A percentile compares a stretch with the other conserved stretches of the same genome.
Evolutionary conservation across 2,113 vertebrate species (phyloP).

Genomic region (Callaeas wilsoni): DNA sequence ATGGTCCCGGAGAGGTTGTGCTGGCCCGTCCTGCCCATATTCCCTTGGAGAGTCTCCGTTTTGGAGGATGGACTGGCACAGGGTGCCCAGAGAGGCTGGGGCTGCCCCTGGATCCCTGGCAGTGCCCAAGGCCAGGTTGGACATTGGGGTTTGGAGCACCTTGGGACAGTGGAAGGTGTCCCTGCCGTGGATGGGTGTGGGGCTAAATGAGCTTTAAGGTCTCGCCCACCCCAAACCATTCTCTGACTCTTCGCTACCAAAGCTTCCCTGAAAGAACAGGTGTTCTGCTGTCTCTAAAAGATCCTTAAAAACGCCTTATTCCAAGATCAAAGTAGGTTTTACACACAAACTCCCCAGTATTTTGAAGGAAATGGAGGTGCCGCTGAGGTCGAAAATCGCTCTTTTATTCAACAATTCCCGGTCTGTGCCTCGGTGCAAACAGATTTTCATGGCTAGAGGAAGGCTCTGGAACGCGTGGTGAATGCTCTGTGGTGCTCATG

Average conservation of each 20-base stretch:
- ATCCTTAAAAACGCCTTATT: background rate
- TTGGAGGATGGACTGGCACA: background rate
- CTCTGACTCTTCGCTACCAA: background rate
- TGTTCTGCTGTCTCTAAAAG: background rate
- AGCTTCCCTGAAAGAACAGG: background rate
- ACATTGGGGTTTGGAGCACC: background rate
- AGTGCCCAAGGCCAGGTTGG: background rate
- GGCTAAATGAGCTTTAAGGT: rapidly evolving
- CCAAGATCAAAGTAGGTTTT: background rate
- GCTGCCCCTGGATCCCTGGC: background rate
- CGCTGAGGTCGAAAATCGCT: background rate
- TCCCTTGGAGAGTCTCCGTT: rapidly evolving
- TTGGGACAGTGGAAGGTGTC: rapidly evolving
- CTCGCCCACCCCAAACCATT: background rate
- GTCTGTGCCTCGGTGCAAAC: background rate
- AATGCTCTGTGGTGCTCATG: background rate
- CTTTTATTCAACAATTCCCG: background rate
- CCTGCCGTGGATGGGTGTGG: background rate
- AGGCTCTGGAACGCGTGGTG: background rate
- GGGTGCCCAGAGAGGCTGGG: background rate
- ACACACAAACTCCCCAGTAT: background rate
- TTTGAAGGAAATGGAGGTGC: background rate
- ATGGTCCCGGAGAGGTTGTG: background rate
- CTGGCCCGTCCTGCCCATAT: rapidly evolving
- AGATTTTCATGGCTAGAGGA: background rate